These are phyloP conservation scores for Athalia cordata DNA, from an alignment of 2,888 invertebrate genomes.

Conservation along the genomic window DNA sequence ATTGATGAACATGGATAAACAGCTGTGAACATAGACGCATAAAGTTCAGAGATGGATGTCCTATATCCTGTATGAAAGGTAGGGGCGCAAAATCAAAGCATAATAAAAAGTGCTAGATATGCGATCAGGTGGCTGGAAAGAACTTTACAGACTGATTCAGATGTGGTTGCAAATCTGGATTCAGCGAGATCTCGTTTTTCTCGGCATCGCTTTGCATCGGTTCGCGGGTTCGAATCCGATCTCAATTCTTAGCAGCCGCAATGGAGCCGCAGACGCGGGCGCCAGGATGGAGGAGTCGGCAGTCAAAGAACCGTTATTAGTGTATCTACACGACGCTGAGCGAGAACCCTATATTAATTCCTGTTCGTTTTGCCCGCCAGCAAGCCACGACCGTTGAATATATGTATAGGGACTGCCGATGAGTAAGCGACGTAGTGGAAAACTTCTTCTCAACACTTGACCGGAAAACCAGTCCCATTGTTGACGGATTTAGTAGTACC, in stretches of 20 bases:
- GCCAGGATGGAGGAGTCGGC: slow-evolving; percentile 22
- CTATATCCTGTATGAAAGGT: too few relatives aligned
- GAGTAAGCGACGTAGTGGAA: neutral
- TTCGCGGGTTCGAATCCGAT: slow-evolving; percentile 14
- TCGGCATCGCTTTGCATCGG: neutral
- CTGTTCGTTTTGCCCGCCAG: slow-evolving; percentile 45
- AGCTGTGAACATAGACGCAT: too few relatives aligned
- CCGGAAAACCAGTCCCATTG: neutral
- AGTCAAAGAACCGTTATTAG: slow-evolving; percentile 43
- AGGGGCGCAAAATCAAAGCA: too few relatives aligned
- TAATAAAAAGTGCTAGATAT: too few relatives aligned
- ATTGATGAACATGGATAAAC: too few relatives aligned
- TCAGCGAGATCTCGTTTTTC: slow-evolving; percentile 1
- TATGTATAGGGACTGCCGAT: neutral
- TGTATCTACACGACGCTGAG: slow-evolving; percentile 17
- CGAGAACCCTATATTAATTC: slow-evolving; percentile 44
- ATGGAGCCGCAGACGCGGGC: neutral
- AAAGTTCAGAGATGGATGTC: too few relatives aligned
- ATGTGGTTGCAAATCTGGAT: neutral
- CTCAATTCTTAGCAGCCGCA: slow-evolving; percentile 3
- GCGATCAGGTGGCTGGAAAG: neutral
- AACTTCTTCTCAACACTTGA: slow-evolving; percentile 10
- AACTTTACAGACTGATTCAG: slow-evolving; percentile 2
- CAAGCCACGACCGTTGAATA: neutral
- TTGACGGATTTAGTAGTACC: too few relatives aligned